Base-by-base conservation (phyloP, 2,113 vertebrate genomes). In the Pagrus major region DNA sequence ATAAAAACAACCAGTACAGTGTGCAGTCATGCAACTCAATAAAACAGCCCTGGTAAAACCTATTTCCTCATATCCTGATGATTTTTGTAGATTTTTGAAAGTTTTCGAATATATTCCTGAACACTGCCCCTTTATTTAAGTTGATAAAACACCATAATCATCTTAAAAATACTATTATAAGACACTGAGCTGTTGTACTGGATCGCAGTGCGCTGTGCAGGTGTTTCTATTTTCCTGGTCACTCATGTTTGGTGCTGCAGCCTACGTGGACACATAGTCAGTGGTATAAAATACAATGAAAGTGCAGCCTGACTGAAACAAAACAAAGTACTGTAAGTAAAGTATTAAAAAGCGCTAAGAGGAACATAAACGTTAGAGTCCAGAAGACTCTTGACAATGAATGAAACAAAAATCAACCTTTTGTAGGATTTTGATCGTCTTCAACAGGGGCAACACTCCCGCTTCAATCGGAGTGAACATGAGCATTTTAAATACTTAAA, bases 401-500 rank as follows among this genome's bases (percentile, higher is more conserved):
- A 70, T 33, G n/a, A 42, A 79, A 76, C 4, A 58, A 27, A 71
- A 41, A 44, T 73, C 77, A 86, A 63, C 80, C 63, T 76, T 60
- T 61, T 73, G 54, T 78, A 88, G 72, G 56, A 77, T 61, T 76
- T 31, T 29, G 64, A 87, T 83, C n/a, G 23, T 84, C 66, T 80
- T 80, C 49, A 76, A 64, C 29, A 51, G 37, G 80, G 31, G 75
- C 37, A 20, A 79, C 39, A 68, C 47, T 83, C 78, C 84, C 68
- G 71, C 55, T 86, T 88, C 63, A 74, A 80, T 80, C 84, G 61
- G 81, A 71, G 80, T 77, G 31, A 90, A 86, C 90, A 86, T 61
- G 59, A 85, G 74, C 78, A 64, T 80, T 89, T 94, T 93, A 93
- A 94, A 95, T 94, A 95, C 76, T 95, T 95, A 94, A 95, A 95